A percentile compares a stretch with the other conserved stretches of the same genome.
phyloP scores from a whole-genome alignment of 2,888 invertebrate genomes.

The Phytoseiulus persimilis region DNA sequence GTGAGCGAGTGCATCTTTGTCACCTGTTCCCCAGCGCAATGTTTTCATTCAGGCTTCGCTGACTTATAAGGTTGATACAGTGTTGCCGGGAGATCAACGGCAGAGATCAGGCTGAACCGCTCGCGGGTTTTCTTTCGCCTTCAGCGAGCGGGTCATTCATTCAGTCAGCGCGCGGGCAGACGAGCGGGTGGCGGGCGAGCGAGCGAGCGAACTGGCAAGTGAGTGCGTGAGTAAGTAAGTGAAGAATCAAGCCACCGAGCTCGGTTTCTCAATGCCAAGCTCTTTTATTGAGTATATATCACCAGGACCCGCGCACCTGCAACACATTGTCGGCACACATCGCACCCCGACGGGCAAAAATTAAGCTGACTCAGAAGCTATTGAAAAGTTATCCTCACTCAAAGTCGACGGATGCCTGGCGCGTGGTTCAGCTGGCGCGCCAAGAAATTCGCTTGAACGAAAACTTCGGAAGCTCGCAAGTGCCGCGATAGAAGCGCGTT shows the following conservation, averaged over 20 bases:
- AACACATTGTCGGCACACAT: background rate
- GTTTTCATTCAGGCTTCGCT: background rate
- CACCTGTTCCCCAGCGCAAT: background rate
- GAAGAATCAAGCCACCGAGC: background rate
- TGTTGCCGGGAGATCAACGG: background rate
- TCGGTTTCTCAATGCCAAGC: slow-evolving; percentile 5
- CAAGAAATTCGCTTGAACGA: too few species aligned
- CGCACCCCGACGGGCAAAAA: background rate
- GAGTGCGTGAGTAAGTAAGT: background rate
- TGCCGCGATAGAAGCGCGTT: too few species aligned
- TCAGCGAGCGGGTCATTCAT: background rate
- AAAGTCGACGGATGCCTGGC: background rate
- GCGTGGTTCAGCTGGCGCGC: too few species aligned
- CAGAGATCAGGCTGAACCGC: background rate
- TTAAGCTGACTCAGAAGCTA: slow-evolving; percentile 5
- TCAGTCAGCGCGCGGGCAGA: background rate
- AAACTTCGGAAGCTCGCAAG: too few species aligned
- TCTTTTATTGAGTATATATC: background rate
- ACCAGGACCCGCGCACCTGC: background rate
- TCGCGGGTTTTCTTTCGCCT: background rate
- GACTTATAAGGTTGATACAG: background rate
- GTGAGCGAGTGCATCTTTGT: background rate
- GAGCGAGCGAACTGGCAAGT: background rate
- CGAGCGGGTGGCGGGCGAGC: background rate
- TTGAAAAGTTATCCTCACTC: background rate